phyloP scores from a whole-genome alignment of 2,113 vertebrate species.

The Psettodes erumei region DNA sequence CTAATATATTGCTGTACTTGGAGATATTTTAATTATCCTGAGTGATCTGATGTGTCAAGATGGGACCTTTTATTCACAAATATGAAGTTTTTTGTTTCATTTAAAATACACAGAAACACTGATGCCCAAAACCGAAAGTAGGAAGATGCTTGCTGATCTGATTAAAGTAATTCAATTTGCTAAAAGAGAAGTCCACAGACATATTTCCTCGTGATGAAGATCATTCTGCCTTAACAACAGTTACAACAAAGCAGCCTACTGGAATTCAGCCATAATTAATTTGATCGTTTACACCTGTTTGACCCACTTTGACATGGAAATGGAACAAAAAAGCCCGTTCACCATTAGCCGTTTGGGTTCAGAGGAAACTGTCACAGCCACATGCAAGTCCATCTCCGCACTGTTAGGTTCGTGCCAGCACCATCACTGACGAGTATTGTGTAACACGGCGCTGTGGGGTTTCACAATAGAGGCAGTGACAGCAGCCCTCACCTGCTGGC shows the following conservation, averaged over 20 bases:
- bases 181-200: background rate
- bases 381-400: background rate
- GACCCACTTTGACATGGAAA: no score
- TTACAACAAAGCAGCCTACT: background rate
- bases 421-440: constrained; percentile 28
- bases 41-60: background rate
- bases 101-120: background rate
- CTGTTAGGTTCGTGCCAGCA: background rate
- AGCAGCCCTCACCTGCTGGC: constrained; percentile 42
- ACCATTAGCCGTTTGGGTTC: no score
- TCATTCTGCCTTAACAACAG: no score
- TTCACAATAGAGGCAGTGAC: constrained; percentile 27
- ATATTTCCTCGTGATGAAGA: constrained; percentile 3
- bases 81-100: no score
- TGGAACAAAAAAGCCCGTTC: no score
- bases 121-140: background rate
- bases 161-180: constrained; percentile 9
- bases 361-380: no score
- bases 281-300: background rate
- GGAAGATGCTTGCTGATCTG: background rate
- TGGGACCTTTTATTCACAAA: background rate
- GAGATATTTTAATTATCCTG: background rate
- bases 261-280: background rate
- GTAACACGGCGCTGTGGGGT: constrained; percentile 2
- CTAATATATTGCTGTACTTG: background rate